Evolutionary conservation across 2,888 invertebrate genomes (phyloP).

Genomic region (Galerucella pusilla): DNA sequence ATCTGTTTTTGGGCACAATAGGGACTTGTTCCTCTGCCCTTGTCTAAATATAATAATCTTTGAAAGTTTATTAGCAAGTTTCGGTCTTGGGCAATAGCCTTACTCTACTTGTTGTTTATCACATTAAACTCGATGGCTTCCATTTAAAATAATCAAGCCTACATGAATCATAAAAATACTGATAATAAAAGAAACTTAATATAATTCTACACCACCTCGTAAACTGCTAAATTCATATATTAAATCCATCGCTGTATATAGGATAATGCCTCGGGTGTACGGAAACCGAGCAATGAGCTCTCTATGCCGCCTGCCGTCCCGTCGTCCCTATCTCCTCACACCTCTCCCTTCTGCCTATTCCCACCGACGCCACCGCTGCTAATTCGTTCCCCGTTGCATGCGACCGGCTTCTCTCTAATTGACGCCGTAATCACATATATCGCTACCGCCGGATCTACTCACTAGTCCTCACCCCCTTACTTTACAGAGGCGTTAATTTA

Average conservation of each 20-base stretch:
- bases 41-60: no score
- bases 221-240: neutral
- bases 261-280: constrained; percentile 51
- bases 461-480: constrained; percentile 35
- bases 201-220: neutral
- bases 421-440: constrained; percentile 59
- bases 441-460: constrained; percentile 52
- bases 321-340: constrained; percentile 19
- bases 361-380: constrained; percentile 43
- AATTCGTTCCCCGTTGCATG: constrained; percentile 52
- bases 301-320: constrained; percentile 26
- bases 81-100: no score
- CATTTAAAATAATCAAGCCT: no score
- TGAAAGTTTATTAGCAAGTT: no score
- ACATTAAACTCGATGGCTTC: no score
- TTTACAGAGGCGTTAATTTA: constrained; percentile 35
- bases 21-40: no score
- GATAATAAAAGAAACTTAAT: no score
- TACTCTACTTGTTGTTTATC: no score
- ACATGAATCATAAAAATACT: no score
- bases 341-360: neutral
- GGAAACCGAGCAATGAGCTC: constrained; percentile 47
- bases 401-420: constrained; percentile 57
- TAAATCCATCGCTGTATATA: constrained; percentile 27
- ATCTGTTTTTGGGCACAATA: no score